Base-by-base conservation (phyloP, 2,888 invertebrate species). In the Rhogogaster chlorosoma region DNA sequence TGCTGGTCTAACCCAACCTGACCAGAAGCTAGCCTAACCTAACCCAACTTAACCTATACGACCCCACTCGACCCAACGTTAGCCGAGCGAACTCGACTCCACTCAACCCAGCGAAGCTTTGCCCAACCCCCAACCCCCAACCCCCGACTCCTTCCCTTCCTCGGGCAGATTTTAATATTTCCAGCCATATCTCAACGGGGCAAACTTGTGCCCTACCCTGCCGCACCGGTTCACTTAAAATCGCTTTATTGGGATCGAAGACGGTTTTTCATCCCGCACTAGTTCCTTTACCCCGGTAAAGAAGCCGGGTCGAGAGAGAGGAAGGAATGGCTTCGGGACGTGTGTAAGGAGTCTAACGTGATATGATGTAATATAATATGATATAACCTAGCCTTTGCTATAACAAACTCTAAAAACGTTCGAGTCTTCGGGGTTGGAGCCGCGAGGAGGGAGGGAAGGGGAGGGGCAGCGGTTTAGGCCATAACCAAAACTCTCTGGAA, bases 161-260 rank as follows among this genome's bases (percentile, higher is more conserved):
- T n/a, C 9, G n/a, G 89, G 88, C 84, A 85, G 90, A 91, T 91
- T 92, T 91, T 92, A 91, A 92, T 92, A 92, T 91, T 92, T 90
- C 87, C 89, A 86, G 88, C 89, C 91, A 91, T 92, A 91, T 92
- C 89, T 92, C 92, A 92, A 84, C 87, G 86, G 87, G 84, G 86
- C 85, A 87, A 91, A 90, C 88, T 91, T 90, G 89, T 32, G n/a
- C 61, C 61, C 42, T 61, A 10, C 32, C 26, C 45, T 9, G 36
- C 82, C 84, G 84, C 86, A 86, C 89, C 86, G 87, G 88, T 88
- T 90, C 91, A 89, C 90, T 91, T 91, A 90, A 91, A 91, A 91
- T 90, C 90, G 91, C 91, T 91, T 92, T 90, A 89, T 90, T 89
- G 89, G 88, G 88, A 89, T 90, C 90, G 89, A 88, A 89, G 87